Evolutionary conservation across 2,797 vertebrate genomes (phyloP).

Genomic region (Nasua narica): DNA sequence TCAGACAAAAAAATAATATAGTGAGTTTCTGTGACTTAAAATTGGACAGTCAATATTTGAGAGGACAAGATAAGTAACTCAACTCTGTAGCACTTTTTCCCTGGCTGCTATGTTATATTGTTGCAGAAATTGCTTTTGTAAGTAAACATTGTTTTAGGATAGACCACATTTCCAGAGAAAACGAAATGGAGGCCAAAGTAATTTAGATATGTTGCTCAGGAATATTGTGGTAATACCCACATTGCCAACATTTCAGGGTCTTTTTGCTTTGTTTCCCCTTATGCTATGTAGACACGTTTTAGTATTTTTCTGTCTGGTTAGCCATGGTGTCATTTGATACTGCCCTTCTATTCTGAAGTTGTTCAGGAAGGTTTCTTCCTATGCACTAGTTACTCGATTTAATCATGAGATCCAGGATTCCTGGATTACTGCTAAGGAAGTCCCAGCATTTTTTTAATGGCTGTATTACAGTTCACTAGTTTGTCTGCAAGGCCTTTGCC

Average conservation of each 20-base stretch:
- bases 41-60: neutral
- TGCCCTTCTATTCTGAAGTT: neutral
- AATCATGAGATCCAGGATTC: neutral
- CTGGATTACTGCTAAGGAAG: neutral
- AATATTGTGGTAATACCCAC: neutral
- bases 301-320: neutral
- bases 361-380: neutral
- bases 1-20: neutral
- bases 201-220: neutral
- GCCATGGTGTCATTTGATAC: neutral
- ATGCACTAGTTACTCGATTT: neutral
- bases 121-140: neutral
- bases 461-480: neutral
- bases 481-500: neutral
- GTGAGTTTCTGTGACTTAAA: neutral
- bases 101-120: neutral
- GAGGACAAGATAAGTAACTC: neutral
- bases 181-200: neutral
- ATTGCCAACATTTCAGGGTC: neutral
- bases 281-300: neutral
- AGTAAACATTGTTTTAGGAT: neutral
- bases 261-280: neutral
- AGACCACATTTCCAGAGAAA: slow-evolving; percentile 18
- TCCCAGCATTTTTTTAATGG: neutral
- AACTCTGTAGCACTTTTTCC: neutral